These are phyloP conservation scores for Drosophila nikananu DNA, from an alignment of 1,140 invertebrate species.

Conservation along the genomic window DNA sequence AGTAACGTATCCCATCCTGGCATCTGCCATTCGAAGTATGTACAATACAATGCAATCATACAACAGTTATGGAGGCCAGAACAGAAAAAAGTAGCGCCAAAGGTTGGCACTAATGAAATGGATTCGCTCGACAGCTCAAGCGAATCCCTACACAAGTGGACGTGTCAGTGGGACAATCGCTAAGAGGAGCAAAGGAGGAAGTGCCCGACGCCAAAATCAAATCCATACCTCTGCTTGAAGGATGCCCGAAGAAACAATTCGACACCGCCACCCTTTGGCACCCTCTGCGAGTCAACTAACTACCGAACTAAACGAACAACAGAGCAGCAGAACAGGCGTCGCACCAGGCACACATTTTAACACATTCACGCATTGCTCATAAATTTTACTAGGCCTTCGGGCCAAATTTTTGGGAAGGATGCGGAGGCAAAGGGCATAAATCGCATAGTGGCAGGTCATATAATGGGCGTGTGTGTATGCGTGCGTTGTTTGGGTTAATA, in stretches of 20 bases:
- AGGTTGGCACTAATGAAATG: conserved; percentile 38
- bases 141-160: conserved; percentile 5
- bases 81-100: not conserved
- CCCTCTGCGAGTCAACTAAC: conserved; percentile 3
- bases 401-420: not conserved
- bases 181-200: not conserved
- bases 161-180: conserved; percentile 13
- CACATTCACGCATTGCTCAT: conserved; percentile 63
- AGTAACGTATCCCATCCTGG: not conserved
- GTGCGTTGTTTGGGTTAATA: conserved; percentile 13
- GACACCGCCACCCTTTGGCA: conserved; percentile 7
- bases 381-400: conserved; percentile 58
- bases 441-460: conserved; percentile 33
- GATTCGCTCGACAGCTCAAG: conserved; percentile 28
- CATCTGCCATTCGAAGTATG: conserved; percentile 22
- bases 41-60: conserved; percentile 31
- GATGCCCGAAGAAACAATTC: conserved; percentile 18
- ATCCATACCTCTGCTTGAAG: not conserved
- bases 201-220: not conserved
- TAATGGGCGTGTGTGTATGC: conserved; percentile 8
- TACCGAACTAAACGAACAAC: not conserved
- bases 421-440: conserved; percentile 19
- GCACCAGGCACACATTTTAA: conserved; percentile 48
- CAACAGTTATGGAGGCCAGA: conserved; percentile 18
- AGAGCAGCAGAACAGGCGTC: not conserved